Conservation (phyloP, 2,888 invertebrate species). For the Anorthoa munda region DNA sequence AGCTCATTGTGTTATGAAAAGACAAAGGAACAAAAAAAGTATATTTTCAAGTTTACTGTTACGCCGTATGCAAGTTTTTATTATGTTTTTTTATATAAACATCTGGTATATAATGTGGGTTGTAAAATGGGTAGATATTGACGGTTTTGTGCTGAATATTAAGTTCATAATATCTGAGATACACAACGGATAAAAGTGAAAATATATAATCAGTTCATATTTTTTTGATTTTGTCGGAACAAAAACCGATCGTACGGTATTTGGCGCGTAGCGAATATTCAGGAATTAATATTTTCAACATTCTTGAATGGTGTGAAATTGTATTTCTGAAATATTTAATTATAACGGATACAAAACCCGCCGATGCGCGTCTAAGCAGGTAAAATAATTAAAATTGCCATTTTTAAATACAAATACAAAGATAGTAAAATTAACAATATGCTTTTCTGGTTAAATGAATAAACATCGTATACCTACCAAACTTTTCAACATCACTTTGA, state of each 20-base stretch:
- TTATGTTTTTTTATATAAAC: slow-evolving; percentile 68
- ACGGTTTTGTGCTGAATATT: slow-evolving; percentile 16
- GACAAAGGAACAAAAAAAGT: slow-evolving; percentile 56
- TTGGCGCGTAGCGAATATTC: neutral
- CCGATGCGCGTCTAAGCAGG: too few species aligned
- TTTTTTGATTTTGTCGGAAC: neutral
- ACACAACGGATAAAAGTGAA: neutral
- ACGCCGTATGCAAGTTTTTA: slow-evolving; percentile 70
- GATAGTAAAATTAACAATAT: too few species aligned
- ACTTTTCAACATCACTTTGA: too few species aligned
- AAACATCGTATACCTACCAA: too few species aligned
- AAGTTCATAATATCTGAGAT: slow-evolving; percentile 7
- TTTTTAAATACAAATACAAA: too few species aligned
- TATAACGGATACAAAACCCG: neutral
- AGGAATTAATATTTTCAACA: neutral
- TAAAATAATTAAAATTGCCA: neutral
- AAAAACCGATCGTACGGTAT: neutral
- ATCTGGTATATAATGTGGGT: slow-evolving; percentile 55
- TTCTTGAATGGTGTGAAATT: neutral
- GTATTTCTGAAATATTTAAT: neutral
- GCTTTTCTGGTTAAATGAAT: too few species aligned
- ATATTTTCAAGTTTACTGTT: slow-evolving; percentile 66
- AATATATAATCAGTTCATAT: neutral
- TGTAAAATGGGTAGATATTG: slow-evolving; percentile 32
- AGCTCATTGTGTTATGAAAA: slow-evolving; percentile 58